phyloP scores from a whole-genome alignment of 2,888 invertebrate genomes.

The Andricus curvator region DNA sequence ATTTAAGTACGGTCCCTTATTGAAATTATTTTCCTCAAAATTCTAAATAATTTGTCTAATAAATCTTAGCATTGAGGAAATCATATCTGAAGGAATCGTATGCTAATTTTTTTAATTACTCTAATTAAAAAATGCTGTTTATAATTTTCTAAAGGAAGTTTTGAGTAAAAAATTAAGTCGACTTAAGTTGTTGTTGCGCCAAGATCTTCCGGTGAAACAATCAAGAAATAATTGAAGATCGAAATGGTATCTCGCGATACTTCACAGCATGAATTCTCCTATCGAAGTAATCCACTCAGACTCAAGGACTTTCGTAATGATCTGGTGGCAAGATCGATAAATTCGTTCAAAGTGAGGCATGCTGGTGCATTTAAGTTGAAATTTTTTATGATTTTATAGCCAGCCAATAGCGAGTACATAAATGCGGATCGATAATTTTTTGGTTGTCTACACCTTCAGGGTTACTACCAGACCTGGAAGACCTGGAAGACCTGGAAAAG shows the following conservation, averaged over 20 bases:
- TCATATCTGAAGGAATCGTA: no score
- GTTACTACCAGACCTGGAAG: no score
- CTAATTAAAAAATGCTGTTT: no score
- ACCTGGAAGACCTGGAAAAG: no score
- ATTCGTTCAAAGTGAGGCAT: background rate
- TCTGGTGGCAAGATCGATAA: background rate
- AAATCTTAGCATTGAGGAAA: no score
- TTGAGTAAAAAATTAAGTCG: background rate
- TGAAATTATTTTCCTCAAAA: no score
- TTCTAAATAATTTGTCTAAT: no score
- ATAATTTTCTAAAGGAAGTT: background rate
- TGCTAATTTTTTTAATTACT: no score
- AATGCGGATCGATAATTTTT: background rate
- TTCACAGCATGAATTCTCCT: background rate
- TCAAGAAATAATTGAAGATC: slow-evolving; percentile 4
- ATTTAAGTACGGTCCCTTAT: no score
- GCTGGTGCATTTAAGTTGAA: background rate
- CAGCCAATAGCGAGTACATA: background rate
- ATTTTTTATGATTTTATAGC: background rate
- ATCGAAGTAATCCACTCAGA: background rate
- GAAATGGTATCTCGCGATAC: background rate
- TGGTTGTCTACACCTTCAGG: no score
- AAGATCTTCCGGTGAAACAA: background rate
- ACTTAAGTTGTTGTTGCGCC: background rate
- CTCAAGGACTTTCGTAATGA: background rate